These are phyloP conservation scores for Gambusia holbrooki DNA, from an alignment of 2,113 vertebrate genomes.

Conservation along the genomic window DNA sequence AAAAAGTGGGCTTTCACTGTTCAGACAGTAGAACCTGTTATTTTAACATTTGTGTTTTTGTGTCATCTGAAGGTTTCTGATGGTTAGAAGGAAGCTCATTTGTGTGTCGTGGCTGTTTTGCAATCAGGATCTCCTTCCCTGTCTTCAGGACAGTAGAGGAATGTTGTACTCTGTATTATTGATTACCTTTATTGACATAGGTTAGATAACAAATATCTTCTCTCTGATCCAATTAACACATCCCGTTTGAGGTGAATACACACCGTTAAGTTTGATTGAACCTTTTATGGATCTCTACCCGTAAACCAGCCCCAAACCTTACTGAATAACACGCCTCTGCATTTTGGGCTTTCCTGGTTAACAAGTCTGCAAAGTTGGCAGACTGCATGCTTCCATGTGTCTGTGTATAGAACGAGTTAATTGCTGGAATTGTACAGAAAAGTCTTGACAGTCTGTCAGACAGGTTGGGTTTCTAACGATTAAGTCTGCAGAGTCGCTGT, in stretches of 20 bases:
- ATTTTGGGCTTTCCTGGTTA: background rate
- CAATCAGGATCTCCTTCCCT: background rate
- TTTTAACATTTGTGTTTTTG: no score
- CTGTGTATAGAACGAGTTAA: background rate
- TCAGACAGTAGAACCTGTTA: no score
- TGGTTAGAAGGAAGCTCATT: background rate
- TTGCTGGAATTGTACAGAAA: background rate
- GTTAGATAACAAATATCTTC: background rate
- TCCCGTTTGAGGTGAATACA: background rate
- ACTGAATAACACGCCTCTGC: background rate
- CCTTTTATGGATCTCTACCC: background rate
- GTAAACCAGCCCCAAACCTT: background rate
- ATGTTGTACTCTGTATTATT: slow-evolving; percentile 14
- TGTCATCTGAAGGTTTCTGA: slow-evolving; percentile 17
- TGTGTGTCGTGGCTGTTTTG: slow-evolving; percentile 8
- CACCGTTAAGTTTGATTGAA: background rate
- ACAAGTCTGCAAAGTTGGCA: background rate
- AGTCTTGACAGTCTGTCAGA: background rate
- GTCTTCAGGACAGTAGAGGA: slow-evolving; percentile 2
- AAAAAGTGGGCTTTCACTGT: no score
- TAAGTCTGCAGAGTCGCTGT: slow-evolving; percentile 9
- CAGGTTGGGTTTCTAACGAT: background rate
- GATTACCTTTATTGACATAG: background rate
- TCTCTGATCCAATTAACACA: background rate
- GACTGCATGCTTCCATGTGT: background rate